Base-by-base conservation (phyloP, 1,140 invertebrate species). In the Apis cerana region DNA sequence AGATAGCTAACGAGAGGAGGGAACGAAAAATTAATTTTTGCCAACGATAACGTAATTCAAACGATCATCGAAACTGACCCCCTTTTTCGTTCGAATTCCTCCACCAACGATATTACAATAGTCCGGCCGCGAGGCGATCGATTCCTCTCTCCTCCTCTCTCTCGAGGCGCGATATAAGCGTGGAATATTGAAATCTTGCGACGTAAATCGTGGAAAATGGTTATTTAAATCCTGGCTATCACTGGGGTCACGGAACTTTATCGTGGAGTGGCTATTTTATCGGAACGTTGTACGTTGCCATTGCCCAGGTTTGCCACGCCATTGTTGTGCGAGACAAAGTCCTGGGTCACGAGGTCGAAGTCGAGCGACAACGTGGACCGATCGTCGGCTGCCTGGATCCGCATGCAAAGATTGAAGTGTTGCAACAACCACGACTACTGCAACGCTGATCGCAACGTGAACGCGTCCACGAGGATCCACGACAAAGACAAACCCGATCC, bases 381-480 rank as follows among this genome's bases (percentile, higher is more conserved):
- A 67, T 80, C 88, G 64, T 78, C 64, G 48, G 74, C 52, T 21
- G 74, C 82, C 59, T 72, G 83, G 79, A 65, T 85, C 75, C 83
- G 62, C 69, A 83, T 89, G 23, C 82, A 86, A 19, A 83, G 70
- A 75, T 77, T 92, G 61, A 91, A 84, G 65, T 92, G 91, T 80
- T 92, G 91, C 85, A 84, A 92, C 82, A 87, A 59, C 69, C 90
- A 89, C 68, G 91, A 92, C 75, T 91, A 91, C 68, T 92, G 91
- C 69, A 92, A 92, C 67, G 89, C 79, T 21, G 88, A 83, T 12
- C 58, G 59, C 27, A 72, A 76, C 13, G 79, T 70, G 1, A 80
- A 74, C 21, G 59, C 72, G 33, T 68, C 65, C 56, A 72, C 85
- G 43, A 85, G 78, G 85, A 75, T 43, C 52, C 72, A n/a, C 27